phyloP scores from a whole-genome alignment of 1,140 invertebrate species.

The Drosophila ercepeae region DNA sequence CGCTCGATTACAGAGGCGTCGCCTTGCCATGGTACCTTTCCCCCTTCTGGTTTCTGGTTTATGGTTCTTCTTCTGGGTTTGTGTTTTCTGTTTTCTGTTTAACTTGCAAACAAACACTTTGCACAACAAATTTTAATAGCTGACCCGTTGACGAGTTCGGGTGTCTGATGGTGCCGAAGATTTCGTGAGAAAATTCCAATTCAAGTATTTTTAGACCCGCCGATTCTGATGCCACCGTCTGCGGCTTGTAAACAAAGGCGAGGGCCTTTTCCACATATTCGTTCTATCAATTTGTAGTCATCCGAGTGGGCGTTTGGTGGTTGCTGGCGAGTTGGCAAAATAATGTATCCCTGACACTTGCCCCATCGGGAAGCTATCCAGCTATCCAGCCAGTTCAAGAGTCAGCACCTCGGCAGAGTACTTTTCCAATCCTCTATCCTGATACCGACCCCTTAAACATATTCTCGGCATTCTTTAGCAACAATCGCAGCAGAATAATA shows the following conservation, averaged over 20 bases:
- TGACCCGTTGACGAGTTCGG: slow-evolving; percentile 24
- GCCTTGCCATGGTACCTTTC: neutral
- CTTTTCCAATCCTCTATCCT: too few relatives aligned
- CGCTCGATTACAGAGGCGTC: slow-evolving; percentile 10
- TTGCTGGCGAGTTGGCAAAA: slow-evolving; percentile 23
- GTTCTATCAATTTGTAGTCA: slow-evolving; percentile 27
- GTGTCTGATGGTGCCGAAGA: neutral
- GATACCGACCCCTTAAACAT: too few relatives aligned
- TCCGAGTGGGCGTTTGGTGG: slow-evolving; percentile 23
- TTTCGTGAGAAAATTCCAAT: slow-evolving; percentile 42
- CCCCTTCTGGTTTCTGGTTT: neutral
- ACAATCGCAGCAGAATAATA: too few relatives aligned
- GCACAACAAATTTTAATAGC: slow-evolving; percentile 20
- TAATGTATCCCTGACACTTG: slow-evolving; percentile 34
- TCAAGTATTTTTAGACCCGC: slow-evolving; percentile 40
- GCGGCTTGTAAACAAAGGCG: slow-evolving; percentile 43
- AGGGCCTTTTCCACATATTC: slow-evolving; percentile 5
- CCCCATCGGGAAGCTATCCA: slow-evolving; percentile 6
- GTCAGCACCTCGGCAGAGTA: too few relatives aligned
- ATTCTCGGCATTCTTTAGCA: too few relatives aligned
- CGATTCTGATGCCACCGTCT: slow-evolving; percentile 9
- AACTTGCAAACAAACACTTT: slow-evolving; percentile 34
- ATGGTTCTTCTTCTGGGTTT: neutral
- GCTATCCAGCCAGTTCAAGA: neutral
- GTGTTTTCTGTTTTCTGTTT: slow-evolving; percentile 16